Base-by-base conservation (phyloP, 1,140 invertebrate genomes). In the Diachasmimorpha longicaudata region DNA sequence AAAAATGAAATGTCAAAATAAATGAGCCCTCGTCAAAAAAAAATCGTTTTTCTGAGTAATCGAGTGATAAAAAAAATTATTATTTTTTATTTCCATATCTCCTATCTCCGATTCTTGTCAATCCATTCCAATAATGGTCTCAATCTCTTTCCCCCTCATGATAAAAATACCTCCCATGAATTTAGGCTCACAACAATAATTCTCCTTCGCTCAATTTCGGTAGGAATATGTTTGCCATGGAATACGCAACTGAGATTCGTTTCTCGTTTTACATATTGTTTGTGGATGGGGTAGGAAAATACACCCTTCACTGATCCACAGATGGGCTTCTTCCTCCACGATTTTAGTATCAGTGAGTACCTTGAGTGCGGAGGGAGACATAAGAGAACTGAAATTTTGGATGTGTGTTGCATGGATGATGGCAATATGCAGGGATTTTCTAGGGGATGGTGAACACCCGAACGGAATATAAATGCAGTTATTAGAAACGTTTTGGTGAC, bases 401-500 rank as follows among this genome's bases (percentile, higher is more conserved):
- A 58, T 68, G 25, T 19, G 55, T 37, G 66, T 31, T 68, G 31
- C 66, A 37, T 31, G 36, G 77, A 80, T 79, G 78, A 81, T 25
- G 70, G 77, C 79, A 83, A 81, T 82, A 81, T 80, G 79, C 74
- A 46, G 66, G 81, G 77, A 83, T 81, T 76, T 78, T 55, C 67
- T 72, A 19, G 39, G 74, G 75, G 75, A 68, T 77, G 52, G 74
- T 44, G 25, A n/a, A 23, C 14, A 80, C 78, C 66, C 77, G 79
- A 14, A 10, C 42, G 63, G 86, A 87, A 87, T 87, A 86, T 79
- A 84, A 86, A 87, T 86, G 83, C 77, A 76, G 75, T 80, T 82
- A 85, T 87, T 85, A 85, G 75, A 79, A 82, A 71, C 74, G 72
- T 81, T n/a, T 79, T 76, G 58, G 36, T 63, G 42, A 66, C 14